Conservation (phyloP, 1,140 invertebrate species). For the Portunus trituberculatus region DNA sequence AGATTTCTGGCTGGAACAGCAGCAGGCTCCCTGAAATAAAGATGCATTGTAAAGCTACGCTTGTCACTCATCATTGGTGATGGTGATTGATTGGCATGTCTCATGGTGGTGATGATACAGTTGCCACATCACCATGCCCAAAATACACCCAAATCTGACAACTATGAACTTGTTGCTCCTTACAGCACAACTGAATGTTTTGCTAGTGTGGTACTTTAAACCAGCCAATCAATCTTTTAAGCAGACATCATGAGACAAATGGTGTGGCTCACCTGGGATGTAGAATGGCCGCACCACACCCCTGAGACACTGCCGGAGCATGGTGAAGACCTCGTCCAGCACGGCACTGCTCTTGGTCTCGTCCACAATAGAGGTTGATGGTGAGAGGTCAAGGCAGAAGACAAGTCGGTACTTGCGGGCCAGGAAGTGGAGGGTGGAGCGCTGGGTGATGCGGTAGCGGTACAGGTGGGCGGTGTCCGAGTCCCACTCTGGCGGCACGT, state of each 20-base stretch:
- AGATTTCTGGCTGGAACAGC: slow-evolving; percentile 87
- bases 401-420: slow-evolving; percentile 86
- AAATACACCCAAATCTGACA: too few species aligned
- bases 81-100: not conserved
- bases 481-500: slow-evolving; percentile 82
- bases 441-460: slow-evolving; percentile 83
- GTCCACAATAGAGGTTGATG: slow-evolving; percentile 88
- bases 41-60: slow-evolving; percentile 54
- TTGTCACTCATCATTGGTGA: too few species aligned
- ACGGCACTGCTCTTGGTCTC: slow-evolving; percentile 86
- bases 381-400: slow-evolving; percentile 90
- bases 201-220: too few species aligned
- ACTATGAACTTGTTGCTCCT: too few species aligned
- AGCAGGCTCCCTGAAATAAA: slow-evolving; percentile 84
- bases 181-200: too few species aligned
- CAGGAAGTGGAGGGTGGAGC: slow-evolving; percentile 82
- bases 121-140: too few species aligned
- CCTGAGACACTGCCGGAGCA: slow-evolving; percentile 85
- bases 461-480: slow-evolving; percentile 82
- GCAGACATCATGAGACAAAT: too few species aligned
- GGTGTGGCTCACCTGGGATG: slow-evolving; percentile 80
- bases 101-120: too few species aligned
- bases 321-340: slow-evolving; percentile 86
- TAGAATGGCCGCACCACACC: slow-evolving; percentile 83
- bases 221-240: too few species aligned